Base-by-base conservation (phyloP, 2,888 invertebrate species). In the Drosophila antonietae region DNA sequence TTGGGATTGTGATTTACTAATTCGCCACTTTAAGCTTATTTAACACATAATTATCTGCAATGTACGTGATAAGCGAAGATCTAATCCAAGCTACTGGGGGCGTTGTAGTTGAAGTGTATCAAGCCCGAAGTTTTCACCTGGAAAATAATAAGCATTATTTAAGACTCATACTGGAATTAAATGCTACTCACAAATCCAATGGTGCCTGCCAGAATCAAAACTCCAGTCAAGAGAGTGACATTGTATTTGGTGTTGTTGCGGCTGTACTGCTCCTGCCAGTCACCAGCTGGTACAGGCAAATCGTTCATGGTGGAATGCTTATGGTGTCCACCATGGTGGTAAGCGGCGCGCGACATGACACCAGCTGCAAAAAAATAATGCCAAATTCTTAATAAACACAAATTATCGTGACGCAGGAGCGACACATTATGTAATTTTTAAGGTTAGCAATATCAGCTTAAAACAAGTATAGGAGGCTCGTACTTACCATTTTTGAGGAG, bases 241-340 rank as follows among this genome's bases (percentile, higher is more conserved):
- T 97, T 97, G 93, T 96, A 96, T 87, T 94, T 95, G 74, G 94
- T 93, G 90, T 97, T 96, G 70, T 94, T 94, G 39, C 95, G 94
- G 62, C 95, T 94, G 86, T 96, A 88, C 53, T 94, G 92, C 60
- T 95, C 94, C 90, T 96, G 94, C 97, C 97, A 97, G 28, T 95
- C 95, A 63, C 97, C 97, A 67, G 94, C 93, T 1, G 97, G 97
- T 57, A 95, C 94, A 0, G 97, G 96, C 90, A 97, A 92, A 90
- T 97, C 97, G 84, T 97, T 95, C 95, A 96, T 95, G 14, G 94
- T 95, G 39, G 88, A 73, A 33, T 81, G 84, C 53, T 83, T 58
- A 53, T 90, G 91, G 68, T 88, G 80, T 3, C 71, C 82, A 47
- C 88, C 87, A 47, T 92, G 91, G 67, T 92, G 91, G 67, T 91